Evolutionary conservation across 2,888 invertebrate genomes (phyloP).

Genomic region (Hemistola chrysoprasaria): DNA sequence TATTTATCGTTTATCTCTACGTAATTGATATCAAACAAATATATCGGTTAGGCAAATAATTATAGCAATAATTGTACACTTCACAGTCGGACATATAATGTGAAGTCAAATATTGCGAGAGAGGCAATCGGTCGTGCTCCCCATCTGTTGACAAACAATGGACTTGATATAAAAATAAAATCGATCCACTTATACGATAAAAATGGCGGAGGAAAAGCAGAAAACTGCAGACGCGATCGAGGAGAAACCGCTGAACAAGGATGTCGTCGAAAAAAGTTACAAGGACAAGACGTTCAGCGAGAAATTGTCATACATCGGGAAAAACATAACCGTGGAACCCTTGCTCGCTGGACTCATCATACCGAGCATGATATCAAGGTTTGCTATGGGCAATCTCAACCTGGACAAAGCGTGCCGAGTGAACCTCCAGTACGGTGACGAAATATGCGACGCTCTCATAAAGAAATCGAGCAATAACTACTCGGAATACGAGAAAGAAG

Average conservation of each 20-base stretch:
- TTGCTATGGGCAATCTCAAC: constrained; percentile 83
- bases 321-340: constrained; percentile 88
- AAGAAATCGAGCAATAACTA: constrained; percentile 74
- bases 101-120: constrained; percentile 53
- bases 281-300: constrained; percentile 58
- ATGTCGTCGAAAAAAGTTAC: constrained; percentile 39
- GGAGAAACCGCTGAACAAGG: constrained; percentile 63
- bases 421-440: constrained; percentile 56
- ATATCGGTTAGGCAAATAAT: constrained; percentile 67
- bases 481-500: constrained; percentile 83
- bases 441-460: constrained; percentile 64
- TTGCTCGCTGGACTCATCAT: constrained; percentile 87
- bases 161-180: constrained; percentile 32
- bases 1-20: constrained; percentile 59
- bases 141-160: constrained; percentile 53
- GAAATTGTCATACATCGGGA: constrained; percentile 53
- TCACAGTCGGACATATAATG: constrained; percentile 49
- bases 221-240: constrained; percentile 50
- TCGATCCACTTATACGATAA: constrained; percentile 26
- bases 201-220: constrained; percentile 59
- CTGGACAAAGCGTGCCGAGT: constrained; percentile 74
- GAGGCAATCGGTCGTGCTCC: constrained; percentile 40
- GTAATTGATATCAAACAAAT: constrained; percentile 73
- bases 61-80: constrained; percentile 49
- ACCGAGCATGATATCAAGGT: constrained; percentile 85